Conservation (phyloP, 1,140 invertebrate genomes). For the Leptopilina boulardi region DNA sequence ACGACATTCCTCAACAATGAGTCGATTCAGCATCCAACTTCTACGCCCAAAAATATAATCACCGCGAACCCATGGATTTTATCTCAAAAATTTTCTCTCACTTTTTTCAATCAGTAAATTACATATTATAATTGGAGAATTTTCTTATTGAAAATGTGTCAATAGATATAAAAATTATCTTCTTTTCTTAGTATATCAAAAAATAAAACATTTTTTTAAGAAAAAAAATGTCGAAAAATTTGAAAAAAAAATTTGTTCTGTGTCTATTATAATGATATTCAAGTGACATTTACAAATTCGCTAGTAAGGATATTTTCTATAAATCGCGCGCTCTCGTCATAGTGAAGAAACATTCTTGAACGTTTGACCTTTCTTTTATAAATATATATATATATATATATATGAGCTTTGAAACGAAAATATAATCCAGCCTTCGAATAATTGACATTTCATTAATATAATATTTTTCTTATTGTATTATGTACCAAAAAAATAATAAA, state of each 20-base stretch:
- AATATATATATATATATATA: no score
- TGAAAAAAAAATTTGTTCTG: background rate
- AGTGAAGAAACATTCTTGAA: constrained; percentile 52
- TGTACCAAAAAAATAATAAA: no score
- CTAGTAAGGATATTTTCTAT: constrained; percentile 1
- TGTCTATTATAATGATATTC: background rate
- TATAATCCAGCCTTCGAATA: background rate
- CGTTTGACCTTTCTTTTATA: constrained; percentile 54
- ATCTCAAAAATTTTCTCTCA: no score
- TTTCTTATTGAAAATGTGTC: no score
- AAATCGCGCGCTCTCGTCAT: background rate
- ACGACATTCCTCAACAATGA: constrained; percentile 17
- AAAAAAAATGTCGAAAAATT: no score
- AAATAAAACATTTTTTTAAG: no score
- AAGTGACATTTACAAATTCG: constrained; percentile 1
- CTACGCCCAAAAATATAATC: no score
- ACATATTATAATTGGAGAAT: no score
- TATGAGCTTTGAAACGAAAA: background rate
- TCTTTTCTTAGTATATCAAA: no score
- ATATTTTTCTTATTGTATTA: constrained; percentile 22
- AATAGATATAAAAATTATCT: no score
- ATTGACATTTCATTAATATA: background rate
- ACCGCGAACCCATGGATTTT: no score
- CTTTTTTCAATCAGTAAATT: no score
- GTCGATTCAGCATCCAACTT: background rate